A percentile compares a stretch with the other conserved stretches of the same genome.
phyloP scores from a whole-genome alignment of 1,140 invertebrate species.

The Plectus sambesii region DNA sequence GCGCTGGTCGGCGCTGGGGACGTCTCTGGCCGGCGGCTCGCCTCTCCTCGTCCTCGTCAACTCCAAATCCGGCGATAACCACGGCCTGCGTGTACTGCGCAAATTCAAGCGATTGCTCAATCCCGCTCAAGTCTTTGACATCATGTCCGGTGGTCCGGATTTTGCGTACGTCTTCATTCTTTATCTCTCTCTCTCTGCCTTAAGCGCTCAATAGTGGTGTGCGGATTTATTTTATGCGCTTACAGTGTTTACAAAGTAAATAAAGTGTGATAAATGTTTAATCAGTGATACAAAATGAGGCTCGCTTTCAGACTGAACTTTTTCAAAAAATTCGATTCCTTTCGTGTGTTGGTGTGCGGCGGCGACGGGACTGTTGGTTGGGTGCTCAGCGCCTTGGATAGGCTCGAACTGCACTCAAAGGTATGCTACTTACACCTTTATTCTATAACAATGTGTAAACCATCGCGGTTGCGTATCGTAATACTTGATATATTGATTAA shows the following conservation, averaged over 20 bases:
- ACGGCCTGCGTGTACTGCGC: conserved; percentile 84
- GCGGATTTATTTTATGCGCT: conserved; percentile 8
- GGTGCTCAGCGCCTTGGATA: conserved; percentile 83
- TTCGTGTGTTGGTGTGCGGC: conserved; percentile 78
- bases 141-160: conserved; percentile 70
- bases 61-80: conserved; percentile 92
- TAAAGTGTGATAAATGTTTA: background rate
- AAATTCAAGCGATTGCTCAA: conserved; percentile 89
- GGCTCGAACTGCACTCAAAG: conserved; percentile 65
- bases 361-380: conserved; percentile 85
- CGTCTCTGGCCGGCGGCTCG: conserved; percentile 47
- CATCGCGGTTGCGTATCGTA: too few relatives aligned
- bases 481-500: too few relatives aligned
- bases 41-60: conserved; percentile 91
- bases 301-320: conserved; percentile 56
- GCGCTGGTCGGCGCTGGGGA: conserved; percentile 63
- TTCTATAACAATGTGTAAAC: conserved; percentile 1
- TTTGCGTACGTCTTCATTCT: conserved; percentile 57
- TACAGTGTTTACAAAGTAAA: conserved; percentile 16
- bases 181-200: conserved; percentile 38
- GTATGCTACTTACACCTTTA: conserved; percentile 54
- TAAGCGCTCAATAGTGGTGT: too few relatives aligned
- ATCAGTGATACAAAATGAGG: background rate
- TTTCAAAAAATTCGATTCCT: conserved; percentile 78
- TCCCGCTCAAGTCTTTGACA: conserved; percentile 92